A percentile compares a stretch with the other conserved stretches of the same genome.
Evolutionary conservation across 2,797 vertebrate species (phyloP).

Genomic region (Catharus ustulatus): DNA sequence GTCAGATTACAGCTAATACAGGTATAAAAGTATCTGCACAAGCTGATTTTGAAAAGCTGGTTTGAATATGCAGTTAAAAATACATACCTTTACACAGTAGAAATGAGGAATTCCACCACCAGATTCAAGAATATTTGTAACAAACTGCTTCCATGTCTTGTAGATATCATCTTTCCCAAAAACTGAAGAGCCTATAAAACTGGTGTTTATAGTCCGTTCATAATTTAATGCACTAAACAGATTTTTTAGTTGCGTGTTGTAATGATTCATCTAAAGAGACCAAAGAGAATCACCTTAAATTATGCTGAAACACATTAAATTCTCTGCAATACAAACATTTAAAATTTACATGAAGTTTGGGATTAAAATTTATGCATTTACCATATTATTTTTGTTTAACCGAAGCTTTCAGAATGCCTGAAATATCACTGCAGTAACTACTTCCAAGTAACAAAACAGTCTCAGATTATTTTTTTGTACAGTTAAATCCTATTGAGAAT

Average conservation of each 20-base stretch:
- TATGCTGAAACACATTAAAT: background rate
- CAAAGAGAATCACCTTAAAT: background rate
- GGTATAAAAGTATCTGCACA: background rate
- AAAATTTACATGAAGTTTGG: background rate
- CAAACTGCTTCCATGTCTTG: conserved; percentile 77
- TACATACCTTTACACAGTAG: conserved; percentile 91
- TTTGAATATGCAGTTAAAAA: background rate
- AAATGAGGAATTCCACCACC: conserved; percentile 67
- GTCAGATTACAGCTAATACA: background rate
- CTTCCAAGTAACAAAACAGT: background rate
- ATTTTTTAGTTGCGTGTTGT: conserved; percentile 75
- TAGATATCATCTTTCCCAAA: conserved; percentile 88
- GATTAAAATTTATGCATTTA: background rate
- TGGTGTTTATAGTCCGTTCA: conserved; percentile 74
- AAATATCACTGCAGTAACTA: background rate
- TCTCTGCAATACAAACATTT: background rate
- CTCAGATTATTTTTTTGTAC: background rate
- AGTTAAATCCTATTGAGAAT: background rate
- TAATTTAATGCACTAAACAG: conserved; percentile 85
- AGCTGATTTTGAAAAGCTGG: background rate
- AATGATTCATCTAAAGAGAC: conserved; percentile 51
- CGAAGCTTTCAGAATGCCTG: background rate
- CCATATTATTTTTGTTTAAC: background rate
- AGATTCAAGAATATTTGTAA: conserved; percentile 65
- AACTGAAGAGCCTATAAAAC: conserved; percentile 85